phyloP scores from a whole-genome alignment of 2,797 vertebrate genomes.

The Coluber constrictor region DNA sequence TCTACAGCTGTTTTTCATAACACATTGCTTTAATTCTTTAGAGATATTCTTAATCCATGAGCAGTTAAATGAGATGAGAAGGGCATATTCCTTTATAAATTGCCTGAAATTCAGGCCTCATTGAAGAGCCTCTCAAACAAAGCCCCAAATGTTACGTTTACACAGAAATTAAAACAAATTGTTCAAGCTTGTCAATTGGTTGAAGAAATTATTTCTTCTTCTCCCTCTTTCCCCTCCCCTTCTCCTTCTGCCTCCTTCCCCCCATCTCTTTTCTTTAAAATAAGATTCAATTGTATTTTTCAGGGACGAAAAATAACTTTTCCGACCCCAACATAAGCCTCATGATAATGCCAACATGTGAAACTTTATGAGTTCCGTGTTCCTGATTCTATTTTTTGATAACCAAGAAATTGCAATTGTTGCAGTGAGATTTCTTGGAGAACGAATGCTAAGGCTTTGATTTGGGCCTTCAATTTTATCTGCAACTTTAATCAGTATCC shows the following conservation, averaged over 20 bases:
- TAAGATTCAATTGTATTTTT: constrained; percentile 41
- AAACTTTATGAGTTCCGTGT: constrained; percentile 61
- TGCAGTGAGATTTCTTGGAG: constrained; percentile 54
- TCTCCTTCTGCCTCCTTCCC: neutral
- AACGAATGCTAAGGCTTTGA: constrained; percentile 59
- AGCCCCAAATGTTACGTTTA: neutral
- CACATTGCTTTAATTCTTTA: constrained; percentile 27
- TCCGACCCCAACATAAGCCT: constrained; percentile 48
- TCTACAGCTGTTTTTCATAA: neutral
- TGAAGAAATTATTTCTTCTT: constrained; percentile 46
- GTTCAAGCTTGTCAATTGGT: constrained; percentile 38
- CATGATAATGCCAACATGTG: constrained; percentile 58
- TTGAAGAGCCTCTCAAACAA: constrained; percentile 22
- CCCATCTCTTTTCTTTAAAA: neutral
- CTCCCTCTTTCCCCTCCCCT: neutral
- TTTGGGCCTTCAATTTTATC: constrained; percentile 66
- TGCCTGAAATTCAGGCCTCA: neutral
- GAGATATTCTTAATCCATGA: constrained; percentile 31
- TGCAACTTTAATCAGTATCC: constrained; percentile 63
- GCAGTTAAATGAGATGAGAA: neutral
- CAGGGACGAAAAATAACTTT: constrained; percentile 56
- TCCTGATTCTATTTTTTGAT: constrained; percentile 68
- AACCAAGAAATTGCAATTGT: constrained; percentile 63
- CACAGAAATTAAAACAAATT: constrained; percentile 15
- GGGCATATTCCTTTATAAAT: neutral